phyloP scores from a whole-genome alignment of 2,888 invertebrate species.

The Lomographa bimaculata region DNA sequence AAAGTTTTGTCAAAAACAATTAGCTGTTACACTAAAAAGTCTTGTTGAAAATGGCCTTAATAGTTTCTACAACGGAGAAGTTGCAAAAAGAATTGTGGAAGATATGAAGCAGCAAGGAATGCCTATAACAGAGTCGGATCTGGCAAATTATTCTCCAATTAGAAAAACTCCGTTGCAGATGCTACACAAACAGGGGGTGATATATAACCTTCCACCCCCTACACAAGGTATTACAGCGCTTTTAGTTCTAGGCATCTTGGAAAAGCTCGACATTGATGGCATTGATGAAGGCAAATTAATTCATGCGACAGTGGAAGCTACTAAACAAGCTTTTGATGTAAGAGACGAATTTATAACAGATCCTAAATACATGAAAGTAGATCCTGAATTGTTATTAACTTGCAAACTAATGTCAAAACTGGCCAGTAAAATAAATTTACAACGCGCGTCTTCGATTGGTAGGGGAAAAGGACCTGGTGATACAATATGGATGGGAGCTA shows the following conservation, averaged over 20 bases:
- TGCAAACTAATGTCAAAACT: slow-evolving; percentile 50
- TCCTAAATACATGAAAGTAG: slow-evolving; percentile 59
- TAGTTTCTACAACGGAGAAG: slow-evolving; percentile 65
- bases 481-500: slow-evolving; percentile 73
- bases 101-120: slow-evolving; percentile 60
- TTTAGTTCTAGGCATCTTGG: slow-evolving; percentile 63
- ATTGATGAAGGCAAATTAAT: slow-evolving; percentile 64
- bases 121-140: slow-evolving; percentile 64
- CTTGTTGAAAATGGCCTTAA: slow-evolving; percentile 59
- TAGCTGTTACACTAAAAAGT: slow-evolving; percentile 57
- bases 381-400: slow-evolving; percentile 53
- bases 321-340: slow-evolving; percentile 57
- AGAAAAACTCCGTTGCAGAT: slow-evolving; percentile 60
- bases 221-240: slow-evolving; percentile 71
- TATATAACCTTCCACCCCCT: slow-evolving; percentile 71
- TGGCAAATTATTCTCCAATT: slow-evolving; percentile 56
- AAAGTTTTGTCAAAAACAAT: slow-evolving; percentile 54
- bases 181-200: slow-evolving; percentile 56
- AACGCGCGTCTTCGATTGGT: slow-evolving; percentile 42
- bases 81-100: slow-evolving; percentile 59
- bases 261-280: slow-evolving; percentile 60
- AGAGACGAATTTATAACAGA: slow-evolving; percentile 65
- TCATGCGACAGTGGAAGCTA: slow-evolving; percentile 67
- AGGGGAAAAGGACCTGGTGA: slow-evolving; percentile 62
- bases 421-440: slow-evolving; percentile 51